These are phyloP conservation scores for Pandemis corylana DNA, from an alignment of 2,888 invertebrate species.

Conservation along the genomic window DNA sequence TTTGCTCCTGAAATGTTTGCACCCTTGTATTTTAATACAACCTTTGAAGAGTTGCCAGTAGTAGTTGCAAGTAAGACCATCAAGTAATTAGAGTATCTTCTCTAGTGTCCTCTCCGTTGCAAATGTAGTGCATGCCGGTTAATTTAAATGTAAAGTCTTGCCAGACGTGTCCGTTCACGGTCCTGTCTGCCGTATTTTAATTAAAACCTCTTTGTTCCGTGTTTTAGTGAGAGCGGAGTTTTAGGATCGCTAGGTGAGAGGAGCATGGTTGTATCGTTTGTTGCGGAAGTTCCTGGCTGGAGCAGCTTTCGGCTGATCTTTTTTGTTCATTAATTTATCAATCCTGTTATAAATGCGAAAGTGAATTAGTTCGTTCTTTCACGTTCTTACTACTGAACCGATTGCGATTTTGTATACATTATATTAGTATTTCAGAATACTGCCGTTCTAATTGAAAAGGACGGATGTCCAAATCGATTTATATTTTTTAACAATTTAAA, in stretches of 20 bases:
- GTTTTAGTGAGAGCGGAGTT: conserved; percentile 8
- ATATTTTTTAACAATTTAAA: no score
- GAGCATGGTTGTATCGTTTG: not conserved
- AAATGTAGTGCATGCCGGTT: conserved; percentile 38
- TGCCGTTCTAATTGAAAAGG: no score
- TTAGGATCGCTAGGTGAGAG: conserved; percentile 19
- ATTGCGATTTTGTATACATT: no score
- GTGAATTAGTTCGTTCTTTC: no score
- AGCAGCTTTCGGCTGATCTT: no score
- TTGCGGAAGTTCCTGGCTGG: not conserved
- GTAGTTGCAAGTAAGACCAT: not conserved
- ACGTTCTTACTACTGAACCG: no score
- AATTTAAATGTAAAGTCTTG: conserved; percentile 56
- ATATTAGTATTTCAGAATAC: no score
- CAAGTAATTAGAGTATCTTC: not conserved
- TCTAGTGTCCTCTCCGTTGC: not conserved
- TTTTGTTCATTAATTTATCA: no score
- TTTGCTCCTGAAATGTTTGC: no score
- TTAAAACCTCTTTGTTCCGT: conserved; percentile 52
- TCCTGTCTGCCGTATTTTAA: conserved; percentile 48
- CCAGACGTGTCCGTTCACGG: conserved; percentile 44
- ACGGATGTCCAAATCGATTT: no score
- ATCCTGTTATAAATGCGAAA: no score
- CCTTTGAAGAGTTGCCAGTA: not conserved
- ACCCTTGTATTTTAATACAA: not conserved